Conservation (phyloP, 2,797 vertebrate genomes). For the Neosilurus mollespiculum region DNA sequence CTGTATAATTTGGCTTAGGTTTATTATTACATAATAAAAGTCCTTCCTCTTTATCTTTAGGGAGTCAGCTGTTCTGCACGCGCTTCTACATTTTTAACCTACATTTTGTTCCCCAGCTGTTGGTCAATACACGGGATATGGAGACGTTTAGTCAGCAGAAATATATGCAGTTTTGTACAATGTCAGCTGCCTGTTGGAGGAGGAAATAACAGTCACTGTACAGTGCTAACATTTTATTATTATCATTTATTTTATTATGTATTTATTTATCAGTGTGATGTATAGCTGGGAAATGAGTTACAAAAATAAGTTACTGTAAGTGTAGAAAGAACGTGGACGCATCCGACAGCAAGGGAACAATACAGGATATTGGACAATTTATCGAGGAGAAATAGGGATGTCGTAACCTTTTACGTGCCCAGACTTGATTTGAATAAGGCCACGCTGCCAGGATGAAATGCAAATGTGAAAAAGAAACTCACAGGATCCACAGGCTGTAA, state of each 20-base stretch:
- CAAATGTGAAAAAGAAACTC: neutral
- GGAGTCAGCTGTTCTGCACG: constrained; percentile 5
- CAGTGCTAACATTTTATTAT: too few species aligned
- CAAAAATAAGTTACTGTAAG: neutral
- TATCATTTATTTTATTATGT: too few species aligned
- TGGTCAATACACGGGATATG: constrained; percentile 33
- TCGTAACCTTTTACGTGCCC: neutral
- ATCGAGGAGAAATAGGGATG: neutral
- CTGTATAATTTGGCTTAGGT: neutral
- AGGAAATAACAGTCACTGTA: neutral
- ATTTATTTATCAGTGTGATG: too few species aligned
- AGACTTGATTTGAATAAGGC: too few species aligned
- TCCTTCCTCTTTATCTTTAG: neutral
- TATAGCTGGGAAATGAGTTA: neutral
- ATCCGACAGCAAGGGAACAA: neutral
- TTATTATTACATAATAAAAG: neutral
- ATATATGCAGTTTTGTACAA: neutral
- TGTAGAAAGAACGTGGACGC: neutral
- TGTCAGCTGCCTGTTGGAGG: neutral
- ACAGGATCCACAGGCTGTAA: neutral
- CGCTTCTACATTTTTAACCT: neutral
- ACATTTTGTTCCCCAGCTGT: neutral
- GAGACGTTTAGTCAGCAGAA: constrained; percentile 36
- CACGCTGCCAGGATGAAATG: neutral
- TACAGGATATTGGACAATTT: neutral